Base-by-base conservation (phyloP, 2,113 vertebrate genomes). In the Balaeniceps rex region DNA sequence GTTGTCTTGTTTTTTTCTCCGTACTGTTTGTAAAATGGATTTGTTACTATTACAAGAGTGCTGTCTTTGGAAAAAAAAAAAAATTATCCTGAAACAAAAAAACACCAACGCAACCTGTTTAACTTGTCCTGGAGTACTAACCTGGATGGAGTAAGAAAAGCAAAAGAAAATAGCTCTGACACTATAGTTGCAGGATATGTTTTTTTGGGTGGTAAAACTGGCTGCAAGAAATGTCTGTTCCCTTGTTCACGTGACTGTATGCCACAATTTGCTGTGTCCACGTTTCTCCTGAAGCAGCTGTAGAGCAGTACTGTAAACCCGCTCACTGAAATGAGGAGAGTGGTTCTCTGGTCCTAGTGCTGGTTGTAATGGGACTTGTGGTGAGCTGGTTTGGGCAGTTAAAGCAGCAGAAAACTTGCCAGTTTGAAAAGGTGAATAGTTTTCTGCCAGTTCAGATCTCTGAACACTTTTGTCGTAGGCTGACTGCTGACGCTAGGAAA, bases 321-420 rank as follows among this genome's bases (percentile, higher is more conserved):
- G 60, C 55, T 83, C 75, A 5, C 55, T 4, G 2, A 16, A 12
- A 18, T 1, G 19, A 42, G 61, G 38, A n/a, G 44, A 11, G 64
- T 10, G 25, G 34, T 60, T 64, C 25, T 1, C 57, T 69, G 51
- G 2, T 25, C 38, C 47, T 36, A 22, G 64, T 1, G 1, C 47
- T 72, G 61, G 8, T 54, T 36, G 19, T 34, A 17, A 23, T 0
- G 1, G 21, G 52, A 28, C 22, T 78, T 0, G 0, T 14, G 34
- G 11, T 42, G 64, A 47, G 46, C 57, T 4, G 5, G 15, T 79
- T 87, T 0, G 9, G 51, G 51, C 80, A 70, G 36, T 21, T 64
- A 61, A 47, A 93, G 65, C 65, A 75, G 61, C 54, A 46, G 64
- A 3, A 80, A 46, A 6, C 38, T 47, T 76, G 4, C 1, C 22